phyloP scores from a whole-genome alignment of 2,797 vertebrate species.

The Myotis myotis region DNA sequence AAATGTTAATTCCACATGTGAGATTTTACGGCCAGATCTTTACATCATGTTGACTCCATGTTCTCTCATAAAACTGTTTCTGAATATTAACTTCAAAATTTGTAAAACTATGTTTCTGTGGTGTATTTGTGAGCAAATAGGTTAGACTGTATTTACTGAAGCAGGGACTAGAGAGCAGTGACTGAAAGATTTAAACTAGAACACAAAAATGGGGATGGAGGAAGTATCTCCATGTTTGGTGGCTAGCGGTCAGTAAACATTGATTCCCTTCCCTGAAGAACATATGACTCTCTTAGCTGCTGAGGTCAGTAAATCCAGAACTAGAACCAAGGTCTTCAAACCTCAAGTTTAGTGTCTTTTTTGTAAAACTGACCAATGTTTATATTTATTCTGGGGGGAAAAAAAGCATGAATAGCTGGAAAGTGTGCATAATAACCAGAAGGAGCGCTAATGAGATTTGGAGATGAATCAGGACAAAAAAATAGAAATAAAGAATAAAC shows the following conservation, averaged over 20 bases:
- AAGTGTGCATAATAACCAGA: neutral
- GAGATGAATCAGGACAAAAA: neutral
- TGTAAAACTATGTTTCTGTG: neutral
- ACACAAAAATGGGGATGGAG: neutral
- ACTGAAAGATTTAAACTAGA: neutral
- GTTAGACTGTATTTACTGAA: neutral
- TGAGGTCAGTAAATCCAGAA: neutral
- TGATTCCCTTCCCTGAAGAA: neutral
- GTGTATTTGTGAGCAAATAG: conserved; percentile 15
- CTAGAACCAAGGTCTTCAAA: neutral
- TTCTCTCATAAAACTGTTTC: conserved; percentile 61
- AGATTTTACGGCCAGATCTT: conserved; percentile 48
- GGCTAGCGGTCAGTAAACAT: neutral
- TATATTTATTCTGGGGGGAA: neutral
- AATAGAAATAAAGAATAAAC: conserved; percentile 40
- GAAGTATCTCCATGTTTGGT: neutral
- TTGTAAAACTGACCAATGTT: neutral
- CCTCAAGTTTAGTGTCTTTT: neutral
- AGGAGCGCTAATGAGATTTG: neutral
- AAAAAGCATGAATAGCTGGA: neutral
- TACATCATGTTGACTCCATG: conserved; percentile 53
- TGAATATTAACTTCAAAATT: conserved; percentile 59
- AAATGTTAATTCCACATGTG: conserved; percentile 33
- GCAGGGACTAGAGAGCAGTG: neutral
- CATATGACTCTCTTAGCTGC: neutral